Conservation (phyloP, 64 coral and sea anemone species). For the Stichodactyla helianthus region DNA sequence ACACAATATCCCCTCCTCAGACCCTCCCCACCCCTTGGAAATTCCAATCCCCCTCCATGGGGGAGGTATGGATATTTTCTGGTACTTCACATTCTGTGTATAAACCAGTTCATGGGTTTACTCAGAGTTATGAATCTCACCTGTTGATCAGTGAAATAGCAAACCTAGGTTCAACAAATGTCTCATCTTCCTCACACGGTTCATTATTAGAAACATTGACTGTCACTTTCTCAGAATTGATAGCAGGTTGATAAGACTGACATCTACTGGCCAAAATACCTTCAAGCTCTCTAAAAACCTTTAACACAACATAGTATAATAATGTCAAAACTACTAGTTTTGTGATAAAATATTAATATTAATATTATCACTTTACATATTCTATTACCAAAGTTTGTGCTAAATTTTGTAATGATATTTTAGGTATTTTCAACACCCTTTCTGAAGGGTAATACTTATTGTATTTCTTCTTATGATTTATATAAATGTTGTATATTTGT, state of each 20-base stretch:
- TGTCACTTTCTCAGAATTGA: not conserved
- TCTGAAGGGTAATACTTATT: no score
- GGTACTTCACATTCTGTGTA: not conserved
- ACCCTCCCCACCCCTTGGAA: not conserved
- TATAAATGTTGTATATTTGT: no score
- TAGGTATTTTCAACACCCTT: no score
- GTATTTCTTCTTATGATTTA: no score
- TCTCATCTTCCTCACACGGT: not conserved
- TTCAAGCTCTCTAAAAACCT: slow-evolving; percentile 29
- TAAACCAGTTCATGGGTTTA: no score
- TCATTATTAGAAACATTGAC: not conserved
- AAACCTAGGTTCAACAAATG: slow-evolving; percentile 6
- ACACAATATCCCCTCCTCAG: no score
- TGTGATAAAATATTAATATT: not conserved
- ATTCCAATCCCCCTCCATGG: not conserved
- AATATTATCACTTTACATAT: not conserved
- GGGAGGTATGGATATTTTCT: not conserved
- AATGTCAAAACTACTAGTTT: no score
- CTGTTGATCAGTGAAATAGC: slow-evolving; percentile 49
- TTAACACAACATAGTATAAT: not conserved
- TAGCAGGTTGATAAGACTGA: not conserved
- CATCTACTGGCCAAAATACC: slow-evolving; percentile 3
- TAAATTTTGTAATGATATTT: no score
- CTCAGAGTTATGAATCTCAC: not conserved
- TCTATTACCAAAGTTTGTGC: no score